Evolutionary conservation across 2,888 invertebrate species (phyloP).

Genomic region (Arenicola marina): DNA sequence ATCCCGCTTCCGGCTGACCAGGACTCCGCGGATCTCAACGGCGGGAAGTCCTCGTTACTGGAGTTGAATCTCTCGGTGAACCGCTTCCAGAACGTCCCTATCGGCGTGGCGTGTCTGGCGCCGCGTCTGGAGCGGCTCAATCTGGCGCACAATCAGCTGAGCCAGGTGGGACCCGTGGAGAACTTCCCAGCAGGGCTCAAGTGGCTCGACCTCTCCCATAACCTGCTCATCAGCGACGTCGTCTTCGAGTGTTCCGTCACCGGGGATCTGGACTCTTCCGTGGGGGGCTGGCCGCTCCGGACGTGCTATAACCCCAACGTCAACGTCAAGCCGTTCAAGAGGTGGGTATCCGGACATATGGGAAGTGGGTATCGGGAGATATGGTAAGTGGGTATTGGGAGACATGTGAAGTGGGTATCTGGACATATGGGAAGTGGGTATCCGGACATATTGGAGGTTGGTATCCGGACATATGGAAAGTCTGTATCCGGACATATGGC

Average conservation of each 20-base stretch:
- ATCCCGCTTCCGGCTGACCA: neutral
- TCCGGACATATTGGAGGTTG: no score
- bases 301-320: slow-evolving; percentile 5
- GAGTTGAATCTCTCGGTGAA: slow-evolving; percentile 86
- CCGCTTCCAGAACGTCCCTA: slow-evolving; percentile 84
- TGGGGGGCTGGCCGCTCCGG: neutral
- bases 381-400: no score
- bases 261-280: neutral
- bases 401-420: no score
- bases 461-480: no score
- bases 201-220: slow-evolving; percentile 90
- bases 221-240: slow-evolving; percentile 69
- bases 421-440: no score
- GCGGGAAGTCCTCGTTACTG: slow-evolving; percentile 36
- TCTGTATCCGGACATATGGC: no score
- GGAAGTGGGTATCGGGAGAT: no score
- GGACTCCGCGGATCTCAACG: neutral
- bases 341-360: slow-evolving; percentile 4
- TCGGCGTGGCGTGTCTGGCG: slow-evolving; percentile 86
- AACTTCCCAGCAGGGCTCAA: slow-evolving; percentile 87
- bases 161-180: slow-evolving; percentile 80
- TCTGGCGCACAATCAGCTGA: slow-evolving; percentile 82
- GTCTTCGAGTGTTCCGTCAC: neutral
- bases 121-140: slow-evolving; percentile 84
- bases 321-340: neutral